A percentile compares a stretch with the other conserved stretches of the same genome.
Conservation (phyloP, 2,888 invertebrate genomes). For the Meganola albula region DNA sequence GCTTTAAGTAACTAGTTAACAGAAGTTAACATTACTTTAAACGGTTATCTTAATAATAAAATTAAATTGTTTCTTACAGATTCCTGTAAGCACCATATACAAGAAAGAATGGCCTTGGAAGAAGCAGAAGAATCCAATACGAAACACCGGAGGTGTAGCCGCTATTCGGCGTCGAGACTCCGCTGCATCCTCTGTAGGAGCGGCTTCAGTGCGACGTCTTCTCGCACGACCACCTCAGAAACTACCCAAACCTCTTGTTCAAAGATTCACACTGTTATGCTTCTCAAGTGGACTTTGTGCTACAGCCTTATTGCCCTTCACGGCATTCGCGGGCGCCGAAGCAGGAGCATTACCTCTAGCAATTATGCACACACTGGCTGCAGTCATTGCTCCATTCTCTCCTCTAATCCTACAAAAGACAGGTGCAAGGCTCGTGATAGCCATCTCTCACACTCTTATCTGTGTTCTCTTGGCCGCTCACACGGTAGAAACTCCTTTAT, state of each 20-base stretch:
- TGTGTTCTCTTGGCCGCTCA: constrained; percentile 80
- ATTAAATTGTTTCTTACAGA: too few relatives aligned
- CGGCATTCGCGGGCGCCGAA: constrained; percentile 68
- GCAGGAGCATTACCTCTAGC: constrained; percentile 81
- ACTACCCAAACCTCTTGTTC: constrained; percentile 68
- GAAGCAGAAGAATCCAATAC: constrained; percentile 48
- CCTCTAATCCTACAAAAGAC: constrained; percentile 64
- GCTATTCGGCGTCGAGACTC: constrained; percentile 80
- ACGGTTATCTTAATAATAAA: too few relatives aligned
- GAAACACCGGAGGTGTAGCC: constrained; percentile 31
- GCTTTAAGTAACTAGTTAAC: too few relatives aligned
- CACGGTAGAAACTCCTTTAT: constrained; percentile 54
- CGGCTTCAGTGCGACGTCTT: constrained; percentile 85
- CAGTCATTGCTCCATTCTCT: constrained; percentile 72
- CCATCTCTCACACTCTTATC: constrained; percentile 74
- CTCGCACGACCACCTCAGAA: constrained; percentile 75
- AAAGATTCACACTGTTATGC: constrained; percentile 74
- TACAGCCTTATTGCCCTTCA: constrained; percentile 80
- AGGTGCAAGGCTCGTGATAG: constrained; percentile 55
- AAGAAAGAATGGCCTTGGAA: constrained; percentile 73
- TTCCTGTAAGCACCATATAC: constrained; percentile 62
- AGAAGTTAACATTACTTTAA: too few relatives aligned
- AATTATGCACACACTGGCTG: constrained; percentile 79
- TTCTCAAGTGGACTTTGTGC: constrained; percentile 80
- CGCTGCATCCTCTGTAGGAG: constrained; percentile 84